Evolutionary conservation across 2,113 vertebrate species (phyloP), one percentile per base, ranked within the genome.

Genomic region (Cephalopterus ornatus): DNA sequence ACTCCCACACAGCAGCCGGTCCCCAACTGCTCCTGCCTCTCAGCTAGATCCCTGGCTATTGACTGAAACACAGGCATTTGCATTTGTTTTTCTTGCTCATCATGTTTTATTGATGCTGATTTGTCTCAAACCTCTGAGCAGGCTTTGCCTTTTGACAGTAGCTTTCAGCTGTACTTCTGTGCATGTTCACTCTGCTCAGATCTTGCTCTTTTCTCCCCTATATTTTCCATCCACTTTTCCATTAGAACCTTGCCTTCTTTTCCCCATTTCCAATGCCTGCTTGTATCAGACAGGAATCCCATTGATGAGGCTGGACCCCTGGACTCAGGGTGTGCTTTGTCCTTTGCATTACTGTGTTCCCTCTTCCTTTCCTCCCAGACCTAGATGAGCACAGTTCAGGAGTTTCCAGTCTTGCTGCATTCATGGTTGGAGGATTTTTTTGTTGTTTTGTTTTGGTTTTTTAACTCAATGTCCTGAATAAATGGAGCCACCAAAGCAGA

Each of bases 51-150:
- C 77, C 84, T 91, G 42, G 61, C 74, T 94, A 88, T 62, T 89
- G 92, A 94, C 86, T 87, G 85, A 97, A 93, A 95, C 77, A 66
- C 52, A 71, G 49, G 41, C 91, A 95, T 94, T 93, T 95, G 95
- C 93, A 90, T 95, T 97, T 96, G 89, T 92, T 96, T 94, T 92
- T 94, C 93, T 89, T 95, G 89, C 89, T 96, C 92, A 72, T 96
- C 86, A 66, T 96, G 74, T 95, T 97, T 97, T 97, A 95, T 96
- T 96, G 92, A 97, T 95, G 88, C 41, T 70, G 71, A 85, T 96
- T 95, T 93, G 89, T 72, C 90, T 96, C 95, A 94, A 95, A 94
- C 42, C 72, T 92, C 85, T 56, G 76, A 90, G 67, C 78, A 94
- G 88, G 58, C 85, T 94, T 95, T 94, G 95, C 92, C 72, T 94